phyloP scores from a whole-genome alignment of 2,113 vertebrate genomes.

The Ahaetulla prasina region DNA sequence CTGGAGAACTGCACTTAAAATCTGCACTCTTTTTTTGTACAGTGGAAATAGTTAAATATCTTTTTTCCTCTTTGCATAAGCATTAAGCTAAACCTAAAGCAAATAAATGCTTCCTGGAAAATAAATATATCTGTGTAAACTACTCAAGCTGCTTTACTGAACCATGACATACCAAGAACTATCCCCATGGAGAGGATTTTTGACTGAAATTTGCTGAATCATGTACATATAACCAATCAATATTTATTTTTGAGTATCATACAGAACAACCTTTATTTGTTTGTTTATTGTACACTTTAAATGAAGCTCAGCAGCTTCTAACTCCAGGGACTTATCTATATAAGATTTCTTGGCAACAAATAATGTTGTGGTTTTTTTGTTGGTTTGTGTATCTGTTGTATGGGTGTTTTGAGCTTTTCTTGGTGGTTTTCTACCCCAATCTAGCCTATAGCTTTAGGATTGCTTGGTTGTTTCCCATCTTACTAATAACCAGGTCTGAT shows the following conservation, averaged over 20 bases:
- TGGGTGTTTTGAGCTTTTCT: background rate
- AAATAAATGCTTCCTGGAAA: background rate
- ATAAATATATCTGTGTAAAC: background rate
- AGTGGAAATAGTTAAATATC: background rate
- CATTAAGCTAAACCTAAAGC: background rate
- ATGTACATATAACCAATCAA: background rate
- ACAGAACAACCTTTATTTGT: background rate
- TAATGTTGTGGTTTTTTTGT: background rate
- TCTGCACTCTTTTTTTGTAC: background rate
- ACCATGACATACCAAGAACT: background rate
- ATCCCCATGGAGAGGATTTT: background rate
- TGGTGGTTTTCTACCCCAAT: background rate
- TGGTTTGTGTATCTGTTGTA: background rate
- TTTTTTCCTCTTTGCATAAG: background rate
- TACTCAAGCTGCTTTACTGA: background rate
- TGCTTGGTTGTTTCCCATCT: background rate
- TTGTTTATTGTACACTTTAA: background rate
- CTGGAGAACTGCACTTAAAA: background rate
- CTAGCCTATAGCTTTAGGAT: background rate
- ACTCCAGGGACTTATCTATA: background rate
- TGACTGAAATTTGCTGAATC: background rate
- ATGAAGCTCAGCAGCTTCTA: background rate
- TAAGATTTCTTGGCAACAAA: background rate
- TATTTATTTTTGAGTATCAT: background rate
- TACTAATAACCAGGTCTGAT: background rate